Evolutionary conservation across 1,140 invertebrate genomes (phyloP).

Genomic region (Scaptomyza graminum): DNA sequence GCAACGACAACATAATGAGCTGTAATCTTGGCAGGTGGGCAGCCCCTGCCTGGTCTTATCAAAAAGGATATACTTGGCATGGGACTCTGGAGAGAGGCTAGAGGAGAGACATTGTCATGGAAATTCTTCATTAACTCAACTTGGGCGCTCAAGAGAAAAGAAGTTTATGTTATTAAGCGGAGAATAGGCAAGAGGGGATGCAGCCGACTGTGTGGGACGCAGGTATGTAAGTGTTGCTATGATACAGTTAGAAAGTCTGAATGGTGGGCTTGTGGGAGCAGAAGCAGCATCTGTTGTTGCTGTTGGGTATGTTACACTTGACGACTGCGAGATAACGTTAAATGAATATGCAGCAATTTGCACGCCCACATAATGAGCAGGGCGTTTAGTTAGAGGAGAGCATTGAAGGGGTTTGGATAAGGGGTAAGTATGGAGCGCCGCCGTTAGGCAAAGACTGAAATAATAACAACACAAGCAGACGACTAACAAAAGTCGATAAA

Average conservation of each 20-base stretch:
- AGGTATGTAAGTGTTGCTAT: constrained; percentile 8
- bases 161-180: constrained; percentile 81
- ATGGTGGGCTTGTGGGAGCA: constrained; percentile 29
- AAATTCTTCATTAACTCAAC: constrained; percentile 83
- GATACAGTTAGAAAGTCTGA: constrained; percentile 16
- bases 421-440: constrained; percentile 20
- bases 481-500: constrained; percentile 81
- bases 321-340: constrained; percentile 80
- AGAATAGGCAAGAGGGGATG: constrained; percentile 2
- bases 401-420: background rate
- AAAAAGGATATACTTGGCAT: constrained; percentile 55
- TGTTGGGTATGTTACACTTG: constrained; percentile 73
- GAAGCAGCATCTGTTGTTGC: constrained; percentile 68
- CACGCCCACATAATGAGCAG: constrained; percentile 78
- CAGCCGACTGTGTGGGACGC: constrained; percentile 3
- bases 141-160: constrained; percentile 66
- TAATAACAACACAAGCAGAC: constrained; percentile 62
- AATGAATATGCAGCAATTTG: constrained; percentile 83
- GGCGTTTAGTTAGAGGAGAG: background rate
- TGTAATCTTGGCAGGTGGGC: constrained; percentile 53
- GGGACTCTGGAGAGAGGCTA: constrained; percentile 1
- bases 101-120: constrained; percentile 74
- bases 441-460: constrained; percentile 58
- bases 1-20: constrained; percentile 63
- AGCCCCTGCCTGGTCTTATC: constrained; percentile 47